These are phyloP conservation scores for Aurelia aurita DNA, from an alignment of 30 jellyfish, hydroid and myxozoan genomes.

Conservation along the genomic window DNA sequence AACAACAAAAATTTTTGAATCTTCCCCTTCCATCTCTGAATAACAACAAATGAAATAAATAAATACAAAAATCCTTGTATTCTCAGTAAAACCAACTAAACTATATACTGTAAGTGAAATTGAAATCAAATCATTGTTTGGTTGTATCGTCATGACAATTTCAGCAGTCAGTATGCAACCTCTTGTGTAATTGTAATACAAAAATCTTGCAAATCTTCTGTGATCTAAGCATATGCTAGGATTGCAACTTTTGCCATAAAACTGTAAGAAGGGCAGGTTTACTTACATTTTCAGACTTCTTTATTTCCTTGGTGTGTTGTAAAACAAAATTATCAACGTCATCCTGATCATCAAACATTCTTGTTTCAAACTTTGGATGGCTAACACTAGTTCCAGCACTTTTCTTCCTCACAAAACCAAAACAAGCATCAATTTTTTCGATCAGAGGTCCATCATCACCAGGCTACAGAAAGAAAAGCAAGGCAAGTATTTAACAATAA, in stretches of 20 bases:
- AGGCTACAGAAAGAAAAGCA: constrained; percentile 9
- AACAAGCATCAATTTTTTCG: constrained; percentile 51
- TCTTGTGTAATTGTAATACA: too few species aligned
- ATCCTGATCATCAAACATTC: constrained; percentile 34
- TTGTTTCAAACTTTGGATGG: constrained; percentile 11
- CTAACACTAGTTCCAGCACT: constrained; percentile 36
- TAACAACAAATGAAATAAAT: too few species aligned
- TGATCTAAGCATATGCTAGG: background rate
- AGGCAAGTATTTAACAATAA: too few species aligned
- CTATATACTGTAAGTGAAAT: too few species aligned
- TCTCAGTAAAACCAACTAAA: too few species aligned
- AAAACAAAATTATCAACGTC: constrained; percentile 45
- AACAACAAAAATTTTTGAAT: too few species aligned
- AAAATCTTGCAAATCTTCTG: too few species aligned
- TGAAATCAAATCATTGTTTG: too few species aligned
- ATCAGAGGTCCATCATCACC: constrained; percentile 27
- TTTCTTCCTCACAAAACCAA: constrained; percentile 45
- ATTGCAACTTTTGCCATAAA: background rate
- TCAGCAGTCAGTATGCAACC: too few species aligned
- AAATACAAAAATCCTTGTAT: too few species aligned
- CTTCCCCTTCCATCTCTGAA: too few species aligned
- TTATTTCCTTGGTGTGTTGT: constrained; percentile 24
- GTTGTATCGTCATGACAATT: too few species aligned
- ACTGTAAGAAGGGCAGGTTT: background rate
- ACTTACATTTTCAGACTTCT: constrained; percentile 44